Evolutionary conservation across 2,888 invertebrate species (phyloP), one percentile per base, ranked within the genome.

Genomic region (Phymatocera aterrima): DNA sequence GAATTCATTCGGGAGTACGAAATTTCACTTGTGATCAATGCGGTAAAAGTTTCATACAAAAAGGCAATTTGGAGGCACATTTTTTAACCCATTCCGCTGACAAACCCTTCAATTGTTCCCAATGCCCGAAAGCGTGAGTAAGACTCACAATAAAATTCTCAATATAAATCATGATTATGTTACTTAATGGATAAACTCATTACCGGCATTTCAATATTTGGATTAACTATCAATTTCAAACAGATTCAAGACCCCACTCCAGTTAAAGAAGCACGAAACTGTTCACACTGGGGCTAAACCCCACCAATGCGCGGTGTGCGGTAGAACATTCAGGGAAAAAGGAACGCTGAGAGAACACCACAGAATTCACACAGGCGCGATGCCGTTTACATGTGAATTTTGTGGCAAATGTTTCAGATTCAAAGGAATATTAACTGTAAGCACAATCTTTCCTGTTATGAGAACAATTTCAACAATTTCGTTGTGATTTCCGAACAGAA

Each of bases 381-480:
- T 95, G 95, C 96, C 96, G 0, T 95, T 94, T 83, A 92, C 94
- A 1, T 96, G 96, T 83, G 94, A 94, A 85, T 95, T 94, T 87
- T 96, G 96, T 85, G 94, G 94, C 24, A 95, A 95, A 90, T 93
- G 93, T 15, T 96, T 96, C 87, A 91, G 95, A 40, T 96, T 95
- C 86, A 95, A 95, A 87, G 95, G 95, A 81, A 95, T 95, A 60
- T 89, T 95, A 77, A 95, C 94, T 84, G 94, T 93, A 82, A 90
- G 90, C 68, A n/a, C n/a, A n/a, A 70, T 79, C 79, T 54, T 78
- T 31, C 21, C 48, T 61, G 68, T 78, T 6, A 40, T 28, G 12
- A 61, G 51, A 10, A 18, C 46, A 31, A 46, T 54, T 80, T 61
- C 57, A 31, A 24, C n/a, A 37, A 51, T 78, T 70, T 10, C 54